Evolutionary conservation across 2,797 vertebrate species (phyloP), one percentile per base, ranked within the genome.

Genomic region (Ctenopoma kingsleyae): DNA sequence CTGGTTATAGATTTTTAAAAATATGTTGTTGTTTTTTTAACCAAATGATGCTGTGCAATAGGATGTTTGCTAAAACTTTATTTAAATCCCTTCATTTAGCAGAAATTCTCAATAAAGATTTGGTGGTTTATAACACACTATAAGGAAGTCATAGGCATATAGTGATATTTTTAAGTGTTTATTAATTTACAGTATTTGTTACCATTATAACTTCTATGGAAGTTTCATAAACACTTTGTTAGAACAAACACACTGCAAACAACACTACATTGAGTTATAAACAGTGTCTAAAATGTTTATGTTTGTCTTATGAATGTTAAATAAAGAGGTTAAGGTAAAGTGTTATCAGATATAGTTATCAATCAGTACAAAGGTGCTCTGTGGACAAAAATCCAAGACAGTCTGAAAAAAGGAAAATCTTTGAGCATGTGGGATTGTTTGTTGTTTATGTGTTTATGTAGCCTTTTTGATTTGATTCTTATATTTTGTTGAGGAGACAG

Each of bases 1-100:
- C 6, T 44, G 25, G 65, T 41, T 62, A 47, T 74, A 2, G 17
- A 66, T 44, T 47, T 54, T 9, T 12, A 49, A 38, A 38, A 22
- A 41, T 5, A 16, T 6, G 5, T 36, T 11, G 10, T 16, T 40
- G 12, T 35, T 35, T 35, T 35, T 9, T 35, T 35, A 35, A 10
- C 7, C 16, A 35, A 1, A 2, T 75, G 49, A 41, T 66, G 7
- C 0, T 17, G 38, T 50, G 32, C 59, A 6, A 25, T 49, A 51
- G 5, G 5, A 25, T 62, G 55, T 55, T 40, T 56, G 5, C 0
- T 27, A 47, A 57, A 32, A 22, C 38, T 43, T 76, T 15, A 68
- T 2, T 38, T 59, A 8, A 25, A 36, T 6, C 7, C 23, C 12
- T 16, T 19, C 0, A 16, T 16, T 49, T 27, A 50, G 5, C 5